Evolutionary conservation across 2,113 vertebrate genomes (phyloP), one percentile per base, ranked within the genome.

Genomic region (Alethe diademata): DNA sequence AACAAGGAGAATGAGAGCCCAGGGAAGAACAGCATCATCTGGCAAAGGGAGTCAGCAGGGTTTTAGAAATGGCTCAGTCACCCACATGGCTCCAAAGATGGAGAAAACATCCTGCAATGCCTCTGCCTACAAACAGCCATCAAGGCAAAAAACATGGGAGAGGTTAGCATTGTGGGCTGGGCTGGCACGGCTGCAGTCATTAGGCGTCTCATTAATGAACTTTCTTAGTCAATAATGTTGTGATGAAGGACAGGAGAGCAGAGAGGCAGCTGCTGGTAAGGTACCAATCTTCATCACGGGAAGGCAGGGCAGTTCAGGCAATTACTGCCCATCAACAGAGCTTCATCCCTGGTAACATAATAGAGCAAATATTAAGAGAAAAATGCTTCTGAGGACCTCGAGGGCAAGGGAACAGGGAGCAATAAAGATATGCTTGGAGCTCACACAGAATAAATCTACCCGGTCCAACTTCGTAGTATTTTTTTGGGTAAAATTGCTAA

Each of bases 401-500:
- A 91, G 94, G 87, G 80, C 96, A 92, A 40, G 61, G 36, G 48
- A 96, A 85, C 5, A 15, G 74, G 89, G 93, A 96, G 73, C 81
- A 92, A 94, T 97, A 96, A 80, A 93, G 86, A 96, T 88, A 56
- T 93, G 53, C 73, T 92, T 6, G 2, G 61, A 95, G 89, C 84
- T 85, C 69, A 40, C 69, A 71, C 45, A 48, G 91, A 93, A 96
- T 96, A 94, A 95, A 95, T 95, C 95, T 96, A 56, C 70, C 86
- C 86, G 50, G 73, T 84, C 69, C 1, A 7, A 86, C 65, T 78
- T 89, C 73, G 78, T 92, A 61, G 75, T 61, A 54, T 81, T 93
- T 96, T 96, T 96, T 95, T 66, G 70, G 87, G 65, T 94, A 95
- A 95, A 96, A 95, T 95, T 90, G 76, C 84, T 93, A 91, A 95